These are phyloP conservation scores for Tinea semifulvella DNA, from an alignment of 2,888 invertebrate genomes.

Conservation along the genomic window DNA sequence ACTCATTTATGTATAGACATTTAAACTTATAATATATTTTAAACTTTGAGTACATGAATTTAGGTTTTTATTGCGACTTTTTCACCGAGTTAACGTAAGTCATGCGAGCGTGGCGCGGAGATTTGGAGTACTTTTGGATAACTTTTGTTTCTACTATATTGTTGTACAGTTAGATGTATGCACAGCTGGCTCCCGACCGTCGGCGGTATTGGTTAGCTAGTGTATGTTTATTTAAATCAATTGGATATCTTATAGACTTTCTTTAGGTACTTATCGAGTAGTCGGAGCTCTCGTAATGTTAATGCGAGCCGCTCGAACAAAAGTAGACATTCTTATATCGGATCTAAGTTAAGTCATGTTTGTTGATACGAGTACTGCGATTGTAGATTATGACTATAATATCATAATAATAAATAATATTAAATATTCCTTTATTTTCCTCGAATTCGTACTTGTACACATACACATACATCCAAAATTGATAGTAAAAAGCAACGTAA, in stretches of 20 bases:
- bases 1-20: slow-evolving; percentile 65
- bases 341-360: slow-evolving; percentile 62
- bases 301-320: slow-evolving; percentile 53
- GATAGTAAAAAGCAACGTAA: slow-evolving; percentile 67
- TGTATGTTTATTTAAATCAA: slow-evolving; percentile 57
- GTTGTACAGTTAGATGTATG: slow-evolving; percentile 61
- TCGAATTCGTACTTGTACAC: slow-evolving; percentile 65
- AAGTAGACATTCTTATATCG: slow-evolving; percentile 57
- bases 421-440: slow-evolving; percentile 64
- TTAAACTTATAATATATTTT: slow-evolving; percentile 65
- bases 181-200: slow-evolving; percentile 37
- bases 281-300: slow-evolving; percentile 43
- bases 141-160: slow-evolving; percentile 45
- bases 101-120: slow-evolving; percentile 27
- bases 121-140: slow-evolving; percentile 22
- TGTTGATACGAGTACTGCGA: slow-evolving; percentile 62
- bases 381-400: slow-evolving; percentile 58
- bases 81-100: slow-evolving; percentile 51
- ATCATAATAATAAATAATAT: slow-evolving; percentile 47
- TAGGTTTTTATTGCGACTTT: slow-evolving; percentile 61
- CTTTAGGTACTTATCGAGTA: slow-evolving; percentile 34
- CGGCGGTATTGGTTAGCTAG: slow-evolving; percentile 44
- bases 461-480: slow-evolving; percentile 66
- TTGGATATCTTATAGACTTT: slow-evolving; percentile 53
- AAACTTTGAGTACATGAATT: slow-evolving; percentile 62